These are phyloP conservation scores for Furcula furcula DNA, from an alignment of 2,888 invertebrate genomes.

Conservation along the genomic window DNA sequence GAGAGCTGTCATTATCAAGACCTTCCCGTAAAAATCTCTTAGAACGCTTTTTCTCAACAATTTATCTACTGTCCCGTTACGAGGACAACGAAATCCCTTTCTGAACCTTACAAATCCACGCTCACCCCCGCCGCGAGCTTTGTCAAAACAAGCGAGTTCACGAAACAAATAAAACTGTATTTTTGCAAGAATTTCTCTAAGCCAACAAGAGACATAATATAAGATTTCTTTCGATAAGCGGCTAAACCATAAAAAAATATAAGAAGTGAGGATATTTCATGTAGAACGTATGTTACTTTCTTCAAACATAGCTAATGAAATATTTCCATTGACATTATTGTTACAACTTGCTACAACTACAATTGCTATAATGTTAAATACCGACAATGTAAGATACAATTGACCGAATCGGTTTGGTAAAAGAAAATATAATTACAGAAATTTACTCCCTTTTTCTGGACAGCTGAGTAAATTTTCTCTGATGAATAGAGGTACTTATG, in stretches of 20 bases:
- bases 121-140: slow-evolving; percentile 30
- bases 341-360: slow-evolving; percentile 2
- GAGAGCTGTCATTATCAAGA: slow-evolving; percentile 55
- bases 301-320: slow-evolving; percentile 10
- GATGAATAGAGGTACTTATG: slow-evolving; percentile 40
- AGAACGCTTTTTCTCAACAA: slow-evolving; percentile 43
- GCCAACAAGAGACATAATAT: slow-evolving; percentile 10
- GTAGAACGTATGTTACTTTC: slow-evolving; percentile 15
- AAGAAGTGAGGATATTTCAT: slow-evolving; percentile 23
- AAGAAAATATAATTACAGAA: slow-evolving; percentile 26
- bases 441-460: slow-evolving; percentile 31
- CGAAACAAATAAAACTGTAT: slow-evolving; percentile 32
- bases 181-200: slow-evolving; percentile 9
- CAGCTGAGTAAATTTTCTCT: slow-evolving; percentile 37
- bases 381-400: slow-evolving; percentile 15
- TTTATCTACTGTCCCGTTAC: slow-evolving; percentile 39
- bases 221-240: slow-evolving; percentile 1
- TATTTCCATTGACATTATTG: neutral
- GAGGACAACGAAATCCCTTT: slow-evolving; percentile 46
- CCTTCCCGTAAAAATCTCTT: slow-evolving; percentile 44
- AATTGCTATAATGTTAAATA: no score
- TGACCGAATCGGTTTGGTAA: slow-evolving; percentile 13
- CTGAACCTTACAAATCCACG: slow-evolving; percentile 48
- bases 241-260: slow-evolving; percentile 9
- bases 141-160: slow-evolving; percentile 36